Conservation (phyloP, 2,888 invertebrate species). For the Anoplius nigerrimus region DNA sequence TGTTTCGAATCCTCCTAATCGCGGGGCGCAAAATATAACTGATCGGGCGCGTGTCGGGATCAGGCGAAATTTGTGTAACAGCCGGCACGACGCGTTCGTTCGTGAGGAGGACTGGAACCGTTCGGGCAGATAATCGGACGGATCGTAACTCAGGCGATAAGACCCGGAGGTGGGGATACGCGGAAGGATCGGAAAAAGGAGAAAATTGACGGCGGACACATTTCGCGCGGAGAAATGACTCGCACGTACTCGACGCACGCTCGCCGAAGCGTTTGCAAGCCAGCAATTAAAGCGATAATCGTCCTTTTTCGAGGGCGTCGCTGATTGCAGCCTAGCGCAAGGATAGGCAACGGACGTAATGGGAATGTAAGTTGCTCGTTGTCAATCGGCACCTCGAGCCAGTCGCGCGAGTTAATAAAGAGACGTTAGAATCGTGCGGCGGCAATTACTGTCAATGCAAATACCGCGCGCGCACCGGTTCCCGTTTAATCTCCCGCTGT, state of each 20-base stretch:
- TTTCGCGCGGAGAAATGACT: too few species aligned
- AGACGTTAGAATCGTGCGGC: slow-evolving; percentile 14
- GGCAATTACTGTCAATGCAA: slow-evolving; percentile 43
- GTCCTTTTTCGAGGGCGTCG: neutral
- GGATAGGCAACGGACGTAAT: slow-evolving; percentile 7
- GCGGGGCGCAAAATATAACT: too few species aligned
- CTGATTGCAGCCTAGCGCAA: neutral
- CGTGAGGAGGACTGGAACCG: neutral
- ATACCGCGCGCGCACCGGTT: slow-evolving; percentile 23
- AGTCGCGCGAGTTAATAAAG: slow-evolving; percentile 17
- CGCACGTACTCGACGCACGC: too few species aligned
- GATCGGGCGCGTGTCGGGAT: too few species aligned
- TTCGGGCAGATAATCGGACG: neutral
- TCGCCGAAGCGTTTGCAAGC: too few species aligned
- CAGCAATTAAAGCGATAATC: slow-evolving; percentile 5
- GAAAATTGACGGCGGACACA: too few species aligned
- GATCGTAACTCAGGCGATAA: neutral
- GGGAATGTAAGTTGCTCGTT: slow-evolving; percentile 14
- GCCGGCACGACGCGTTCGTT: too few species aligned
- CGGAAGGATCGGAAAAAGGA: too few species aligned
- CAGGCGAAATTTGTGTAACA: too few species aligned
- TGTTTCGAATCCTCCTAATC: too few species aligned
- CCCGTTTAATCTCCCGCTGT: slow-evolving; percentile 31
- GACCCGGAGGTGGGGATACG: too few species aligned
- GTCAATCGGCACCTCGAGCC: slow-evolving; percentile 8